Conservation (phyloP, 2,888 invertebrate genomes). For the Rhamphomyia laevipes region DNA sequence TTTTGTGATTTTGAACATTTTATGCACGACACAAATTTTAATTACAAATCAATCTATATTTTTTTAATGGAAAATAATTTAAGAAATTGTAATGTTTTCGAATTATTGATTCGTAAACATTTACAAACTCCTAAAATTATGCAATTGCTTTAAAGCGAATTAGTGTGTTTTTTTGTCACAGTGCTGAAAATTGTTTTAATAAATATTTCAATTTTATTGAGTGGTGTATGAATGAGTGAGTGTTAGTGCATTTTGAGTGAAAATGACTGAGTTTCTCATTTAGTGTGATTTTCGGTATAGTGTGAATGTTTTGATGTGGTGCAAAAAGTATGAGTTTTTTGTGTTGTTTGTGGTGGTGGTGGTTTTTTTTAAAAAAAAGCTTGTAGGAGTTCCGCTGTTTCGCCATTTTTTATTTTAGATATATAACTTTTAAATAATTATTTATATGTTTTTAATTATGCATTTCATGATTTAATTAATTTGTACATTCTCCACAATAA, state of each 20-base stretch:
- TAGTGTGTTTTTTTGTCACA: too few species aligned
- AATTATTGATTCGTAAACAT: too few species aligned
- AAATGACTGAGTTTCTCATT: slow-evolving; percentile 13
- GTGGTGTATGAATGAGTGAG: slow-evolving; percentile 2
- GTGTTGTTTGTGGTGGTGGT: too few species aligned
- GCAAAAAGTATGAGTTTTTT: too few species aligned
- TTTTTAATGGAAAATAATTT: not conserved
- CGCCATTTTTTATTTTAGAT: slow-evolving; percentile 17
- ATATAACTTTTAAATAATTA: not conserved
- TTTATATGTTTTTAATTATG: not conserved
- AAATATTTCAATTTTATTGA: not conserved
- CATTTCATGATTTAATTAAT: not conserved
- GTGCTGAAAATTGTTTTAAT: too few species aligned
- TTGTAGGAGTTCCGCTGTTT: slow-evolving; percentile 21
- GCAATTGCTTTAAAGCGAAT: too few species aligned
- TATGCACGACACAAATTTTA: slow-evolving; percentile 12
- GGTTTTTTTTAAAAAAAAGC: slow-evolving; percentile 9
- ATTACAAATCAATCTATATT: slow-evolving; percentile 8
- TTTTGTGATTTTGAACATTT: slow-evolving; percentile 15
- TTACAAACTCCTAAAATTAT: too few species aligned
- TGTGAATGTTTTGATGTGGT: slow-evolving; percentile 3
- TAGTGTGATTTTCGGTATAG: slow-evolving; percentile 10
- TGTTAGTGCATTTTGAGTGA: slow-evolving; percentile 4
- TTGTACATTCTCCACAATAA: slow-evolving; percentile 5
- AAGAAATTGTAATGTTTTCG: not conserved